These are phyloP conservation scores for Amphipoea lucens DNA, from an alignment of 2,888 invertebrate species.

Conservation along the genomic window DNA sequence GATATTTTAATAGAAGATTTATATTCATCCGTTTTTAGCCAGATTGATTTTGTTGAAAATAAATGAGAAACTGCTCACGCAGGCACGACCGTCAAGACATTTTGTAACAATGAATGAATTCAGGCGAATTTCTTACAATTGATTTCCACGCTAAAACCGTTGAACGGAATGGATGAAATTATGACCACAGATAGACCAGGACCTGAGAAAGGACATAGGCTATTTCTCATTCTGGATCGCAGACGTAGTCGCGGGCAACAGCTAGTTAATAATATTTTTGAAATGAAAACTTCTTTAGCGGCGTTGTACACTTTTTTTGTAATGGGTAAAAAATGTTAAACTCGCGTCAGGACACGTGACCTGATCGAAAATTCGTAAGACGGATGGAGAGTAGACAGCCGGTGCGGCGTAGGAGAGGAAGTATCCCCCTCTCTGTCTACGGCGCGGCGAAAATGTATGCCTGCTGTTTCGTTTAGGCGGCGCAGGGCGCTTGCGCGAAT, in stretches of 20 bases:
- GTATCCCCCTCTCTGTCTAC: no score
- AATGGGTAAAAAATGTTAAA: no score
- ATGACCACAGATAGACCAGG: neutral
- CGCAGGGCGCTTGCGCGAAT: no score
- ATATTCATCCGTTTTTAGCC: constrained; percentile 50
- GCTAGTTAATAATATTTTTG: no score
- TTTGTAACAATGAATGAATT: constrained; percentile 5
- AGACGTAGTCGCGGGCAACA: neutral
- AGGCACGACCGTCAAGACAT: constrained; percentile 35
- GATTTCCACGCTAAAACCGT: neutral
- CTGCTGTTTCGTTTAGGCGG: no score
- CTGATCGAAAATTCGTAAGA: no score
- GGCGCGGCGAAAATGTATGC: no score
- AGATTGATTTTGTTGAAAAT: constrained; percentile 31
- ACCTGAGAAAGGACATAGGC: neutral
- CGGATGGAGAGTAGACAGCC: no score
- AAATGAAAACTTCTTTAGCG: no score
- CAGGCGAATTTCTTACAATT: neutral
- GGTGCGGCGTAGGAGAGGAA: no score
- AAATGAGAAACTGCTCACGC: constrained; percentile 21
- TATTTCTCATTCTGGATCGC: neutral
- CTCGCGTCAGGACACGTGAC: no score
- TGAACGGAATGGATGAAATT: neutral
- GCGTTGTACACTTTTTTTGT: no score
- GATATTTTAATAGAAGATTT: constrained; percentile 42